Percentiles rank a stretch among this genome's conserved stretches.
Conservation (phyloP, 2,797 vertebrate species). For the Aselliscus stoliczkanus region DNA sequence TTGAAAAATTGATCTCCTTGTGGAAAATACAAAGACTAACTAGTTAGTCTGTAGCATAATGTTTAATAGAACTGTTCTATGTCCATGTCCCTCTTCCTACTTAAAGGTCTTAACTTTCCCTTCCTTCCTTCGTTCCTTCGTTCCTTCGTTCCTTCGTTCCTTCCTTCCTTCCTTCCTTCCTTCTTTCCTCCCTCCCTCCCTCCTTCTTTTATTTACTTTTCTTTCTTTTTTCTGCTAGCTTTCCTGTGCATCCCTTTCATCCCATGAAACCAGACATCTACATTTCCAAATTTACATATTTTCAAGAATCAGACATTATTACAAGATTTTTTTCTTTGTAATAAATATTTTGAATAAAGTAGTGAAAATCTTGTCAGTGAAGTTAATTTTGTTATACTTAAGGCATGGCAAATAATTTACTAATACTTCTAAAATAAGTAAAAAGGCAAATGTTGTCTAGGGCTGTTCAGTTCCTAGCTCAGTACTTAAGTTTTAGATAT, state of each 20-base stretch:
- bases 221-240: not conserved
- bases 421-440: not conserved
- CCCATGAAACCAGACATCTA: not conserved
- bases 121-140: not conserved
- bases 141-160: not conserved
- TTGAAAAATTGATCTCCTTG: not conserved
- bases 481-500: not conserved
- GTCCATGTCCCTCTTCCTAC: not conserved
- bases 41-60: not conserved
- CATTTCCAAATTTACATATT: not conserved
- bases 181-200: not conserved
- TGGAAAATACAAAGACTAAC: not conserved
- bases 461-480: not conserved
- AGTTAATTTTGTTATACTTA: not conserved
- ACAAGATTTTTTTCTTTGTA: not conserved
- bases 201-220: too few species aligned
- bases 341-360: not conserved
- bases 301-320: not conserved
- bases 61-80: not conserved
- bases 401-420: not conserved
- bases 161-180: not conserved
- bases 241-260: not conserved
- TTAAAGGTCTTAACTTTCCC: not conserved
- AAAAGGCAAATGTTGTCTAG: not conserved
- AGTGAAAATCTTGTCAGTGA: not conserved